Evolutionary conservation across 2,888 invertebrate genomes (phyloP), one percentile per base, ranked within the genome.

Genomic region (Thecocarcelia acutangulata): DNA sequence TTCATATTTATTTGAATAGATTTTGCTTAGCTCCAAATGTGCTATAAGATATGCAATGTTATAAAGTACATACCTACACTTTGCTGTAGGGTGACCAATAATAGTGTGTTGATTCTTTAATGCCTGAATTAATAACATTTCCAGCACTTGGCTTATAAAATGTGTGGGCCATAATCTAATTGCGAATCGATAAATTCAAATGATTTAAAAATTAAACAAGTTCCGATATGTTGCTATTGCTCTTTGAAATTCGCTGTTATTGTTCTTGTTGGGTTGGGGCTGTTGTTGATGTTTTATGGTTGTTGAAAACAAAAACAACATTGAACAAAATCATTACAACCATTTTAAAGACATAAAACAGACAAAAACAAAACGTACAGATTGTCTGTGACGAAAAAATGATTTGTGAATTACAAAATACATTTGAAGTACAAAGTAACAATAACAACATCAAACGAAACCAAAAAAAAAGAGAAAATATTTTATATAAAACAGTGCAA

Each of bases 81-180:
- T 21, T 52, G 1, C 0, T 0, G 13, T 66, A 75, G 58, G 3
- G 56, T 24, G 5, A 2, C 44, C 48, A 2, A 12, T 3, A 56
- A 56, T 64, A 56, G 58, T 8, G 3, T 8, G 3, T n/a, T 42
- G 15, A 69, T 13, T 15, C 13, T 19, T 13, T 12, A n/a, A 2
- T 13, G 11, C n/a, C 6, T n/a, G 17, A 21, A 0, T 19, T 15
- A 19, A 50, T 75, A 50, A 46, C n/a, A 33, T 75, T 59, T 54
- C 56, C 19, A 68, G 17, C 58, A 21, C 59, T 50, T 50, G 61
- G 37, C 69, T 40, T 56, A 56, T 44, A 74, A 64, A 82, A 74
- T 83, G 78, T 80, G 84, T 84, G 80, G 84, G 84, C 83, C 74
- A 74, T 79, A 84, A 83, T 83, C 83, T 84, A 84, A 84, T 84